These are phyloP conservation scores for Eumacrocentrus americanus DNA, from an alignment of 2,888 invertebrate species.

Conservation along the genomic window DNA sequence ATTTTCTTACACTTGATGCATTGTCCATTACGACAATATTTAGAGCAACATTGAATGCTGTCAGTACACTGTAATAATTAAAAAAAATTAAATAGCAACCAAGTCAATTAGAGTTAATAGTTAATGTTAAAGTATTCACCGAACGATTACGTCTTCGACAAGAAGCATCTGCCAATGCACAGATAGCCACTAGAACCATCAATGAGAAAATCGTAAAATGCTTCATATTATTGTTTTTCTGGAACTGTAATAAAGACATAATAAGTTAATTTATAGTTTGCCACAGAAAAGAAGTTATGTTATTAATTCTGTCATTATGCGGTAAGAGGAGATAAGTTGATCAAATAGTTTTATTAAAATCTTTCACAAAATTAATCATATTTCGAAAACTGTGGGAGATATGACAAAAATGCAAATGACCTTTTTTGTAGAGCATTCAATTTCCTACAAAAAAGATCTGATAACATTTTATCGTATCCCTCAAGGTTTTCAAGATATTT, in stretches of 20 bases:
- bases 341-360: too few species aligned
- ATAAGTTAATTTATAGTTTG: neutral
- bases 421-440: too few species aligned
- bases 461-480: too few species aligned
- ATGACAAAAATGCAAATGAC: too few species aligned
- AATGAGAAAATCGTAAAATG: conserved; percentile 15
- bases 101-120: neutral
- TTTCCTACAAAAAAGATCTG: too few species aligned
- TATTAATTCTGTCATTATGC: too few species aligned
- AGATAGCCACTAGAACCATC: conserved; percentile 1
- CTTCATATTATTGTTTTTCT: neutral
- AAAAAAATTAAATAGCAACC: neutral
- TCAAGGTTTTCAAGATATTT: too few species aligned
- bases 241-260: neutral
- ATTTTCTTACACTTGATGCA: conserved; percentile 30
- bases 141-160: neutral
- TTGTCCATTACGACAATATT: conserved; percentile 26
- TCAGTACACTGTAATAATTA: conserved; percentile 18
- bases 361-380: too few species aligned
- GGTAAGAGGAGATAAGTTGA: too few species aligned
- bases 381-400: too few species aligned
- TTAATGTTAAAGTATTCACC: neutral
- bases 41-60: conserved; percentile 26
- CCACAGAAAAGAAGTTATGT: too few species aligned
- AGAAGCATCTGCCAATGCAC: neutral